Base-by-base conservation (phyloP, 2,888 invertebrate genomes). In the Coenonympha arcania region DNA sequence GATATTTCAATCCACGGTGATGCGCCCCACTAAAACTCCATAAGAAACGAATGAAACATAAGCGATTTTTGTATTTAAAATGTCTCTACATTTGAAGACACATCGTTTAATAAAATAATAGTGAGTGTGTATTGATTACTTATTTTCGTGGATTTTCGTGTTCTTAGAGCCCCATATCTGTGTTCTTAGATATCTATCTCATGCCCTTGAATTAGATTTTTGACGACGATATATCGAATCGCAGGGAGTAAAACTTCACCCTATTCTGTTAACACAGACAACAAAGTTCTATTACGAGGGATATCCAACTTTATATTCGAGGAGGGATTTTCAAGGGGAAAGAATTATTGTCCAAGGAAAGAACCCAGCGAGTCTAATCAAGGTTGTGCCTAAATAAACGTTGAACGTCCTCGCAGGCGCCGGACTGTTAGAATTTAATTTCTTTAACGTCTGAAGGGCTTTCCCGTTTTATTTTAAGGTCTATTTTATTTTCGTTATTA, bases 211-310 rank as follows among this genome's bases (percentile, higher is more conserved):
- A 26, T 9, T 8, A 1, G 6, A 24, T 4, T 24, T 8, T 6
- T 24, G 2, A 8, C 5, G 5, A 24, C 9, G 11, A 28, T 9
- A 2, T 11, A 24, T 40, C 48, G 46, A 28, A 19, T 52, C 30
- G 52, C 33, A n/a, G 2, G 8, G 4, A 43, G 3, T 49, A 54
- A 52, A 24, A 51, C 52, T 50, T 52, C 34, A 50, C 48, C 47
- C 55, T 28, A 22, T 28, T 45, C 41, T 53, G 54, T 55, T 59
- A 61, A 60, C 56, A 59, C 42, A 58, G 61, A 60, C 59, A 60
- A 60, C 59, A 55, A 54, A 56, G 52, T 51, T 53, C 56, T 56
- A 58, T 61, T 57, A 60, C 55, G 56, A 47, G 43, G 47, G 52
- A 46, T 48, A 56, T 56, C 51, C 52, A 58, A 59, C 54, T 57